Conservation (phyloP, 2,113 vertebrate genomes). For the Eublepharis macularius region DNA sequence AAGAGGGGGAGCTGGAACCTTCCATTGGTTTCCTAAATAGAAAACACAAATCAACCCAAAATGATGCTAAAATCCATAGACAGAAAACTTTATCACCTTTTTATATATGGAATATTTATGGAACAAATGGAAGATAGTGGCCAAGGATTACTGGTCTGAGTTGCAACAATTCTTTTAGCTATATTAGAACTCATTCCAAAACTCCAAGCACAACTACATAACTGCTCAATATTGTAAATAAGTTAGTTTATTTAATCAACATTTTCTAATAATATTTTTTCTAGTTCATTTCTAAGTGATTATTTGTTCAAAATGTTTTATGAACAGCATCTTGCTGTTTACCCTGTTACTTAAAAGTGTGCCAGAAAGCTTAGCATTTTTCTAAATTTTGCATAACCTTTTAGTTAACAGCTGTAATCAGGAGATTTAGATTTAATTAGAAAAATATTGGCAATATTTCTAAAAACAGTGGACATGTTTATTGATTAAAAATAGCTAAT, state of each 20-base stretch:
- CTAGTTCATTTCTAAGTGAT: conserved; percentile 20
- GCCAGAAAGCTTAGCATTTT: background rate
- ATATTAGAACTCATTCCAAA: conserved; percentile 24
- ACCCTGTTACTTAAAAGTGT: background rate
- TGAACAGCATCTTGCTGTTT: background rate
- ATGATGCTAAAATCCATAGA: background rate
- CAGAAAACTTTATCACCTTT: background rate
- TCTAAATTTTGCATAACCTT: background rate
- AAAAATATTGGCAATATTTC: background rate
- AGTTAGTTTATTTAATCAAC: conserved; percentile 28
- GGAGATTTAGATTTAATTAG: background rate
- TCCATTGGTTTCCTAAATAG: background rate
- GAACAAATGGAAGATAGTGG: conserved; percentile 5
- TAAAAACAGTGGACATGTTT: background rate
- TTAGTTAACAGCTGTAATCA: background rate
- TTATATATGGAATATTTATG: conserved; percentile 19
- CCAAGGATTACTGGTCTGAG: conserved; percentile 6
- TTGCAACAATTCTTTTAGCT: conserved; percentile 8
- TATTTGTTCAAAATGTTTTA: conserved; percentile 16
- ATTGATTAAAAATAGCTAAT: background rate
- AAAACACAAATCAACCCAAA: background rate
- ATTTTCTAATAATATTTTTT: conserved; percentile 18
- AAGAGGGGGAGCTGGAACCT: background rate
- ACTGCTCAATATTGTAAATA: conserved; percentile 17
- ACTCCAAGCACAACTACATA: conserved; percentile 14